These are phyloP conservation scores for Phyllotreta cruciferae DNA, from an alignment of 2,888 invertebrate species.

Conservation along the genomic window DNA sequence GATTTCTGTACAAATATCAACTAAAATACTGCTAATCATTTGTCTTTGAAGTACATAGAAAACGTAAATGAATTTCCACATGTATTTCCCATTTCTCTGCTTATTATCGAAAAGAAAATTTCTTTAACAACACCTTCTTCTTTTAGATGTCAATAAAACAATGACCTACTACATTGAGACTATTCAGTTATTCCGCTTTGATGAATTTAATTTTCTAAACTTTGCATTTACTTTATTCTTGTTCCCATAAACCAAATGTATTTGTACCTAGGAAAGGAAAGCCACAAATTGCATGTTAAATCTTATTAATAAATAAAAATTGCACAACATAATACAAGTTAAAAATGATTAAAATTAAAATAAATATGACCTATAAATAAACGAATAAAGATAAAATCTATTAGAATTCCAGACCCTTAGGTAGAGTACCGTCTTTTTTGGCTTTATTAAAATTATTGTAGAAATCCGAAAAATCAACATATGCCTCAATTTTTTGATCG, in stretches of 20 bases:
- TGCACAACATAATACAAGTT: background rate
- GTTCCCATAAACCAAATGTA: too few relatives aligned
- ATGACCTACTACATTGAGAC: background rate
- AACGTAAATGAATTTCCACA: background rate
- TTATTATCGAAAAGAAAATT: too few relatives aligned
- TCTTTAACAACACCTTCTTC: too few relatives aligned
- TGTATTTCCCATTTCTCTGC: background rate
- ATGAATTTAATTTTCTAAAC: background rate
- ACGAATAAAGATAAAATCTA: background rate
- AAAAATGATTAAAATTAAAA: background rate
- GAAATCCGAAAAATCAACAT: slow-evolving; percentile 86
- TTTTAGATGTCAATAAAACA: too few relatives aligned
- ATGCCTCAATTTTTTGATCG: slow-evolving; percentile 77
- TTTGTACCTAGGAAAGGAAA: too few relatives aligned
- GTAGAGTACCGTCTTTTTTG: slow-evolving; percentile 70
- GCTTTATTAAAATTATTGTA: slow-evolving; percentile 75
- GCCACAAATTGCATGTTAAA: too few relatives aligned
- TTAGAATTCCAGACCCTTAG: slow-evolving; percentile 66
- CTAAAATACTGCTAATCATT: background rate
- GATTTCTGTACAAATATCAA: too few relatives aligned
- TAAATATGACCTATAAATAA: background rate
- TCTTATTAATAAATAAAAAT: too few relatives aligned
- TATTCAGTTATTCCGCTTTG: background rate
- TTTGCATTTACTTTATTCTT: background rate
- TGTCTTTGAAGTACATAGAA: background rate